Base-by-base conservation (phyloP, 2,797 vertebrate genomes). In the Hyperoplus lanceolatus region DNA sequence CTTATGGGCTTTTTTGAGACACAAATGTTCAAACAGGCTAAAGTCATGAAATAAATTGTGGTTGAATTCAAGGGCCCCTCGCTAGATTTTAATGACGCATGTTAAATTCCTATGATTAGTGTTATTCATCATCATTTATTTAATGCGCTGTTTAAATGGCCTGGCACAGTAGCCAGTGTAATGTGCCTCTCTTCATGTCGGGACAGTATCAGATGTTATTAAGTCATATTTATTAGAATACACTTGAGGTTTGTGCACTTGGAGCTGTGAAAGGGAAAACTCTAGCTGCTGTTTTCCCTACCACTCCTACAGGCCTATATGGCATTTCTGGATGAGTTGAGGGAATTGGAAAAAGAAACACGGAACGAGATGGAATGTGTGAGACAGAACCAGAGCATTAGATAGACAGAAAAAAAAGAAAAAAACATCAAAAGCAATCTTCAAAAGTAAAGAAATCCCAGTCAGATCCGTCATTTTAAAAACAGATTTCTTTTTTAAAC, bases 371-470 rank as follows among this genome's bases (percentile, higher is more conserved):
- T 9, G 46, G 64, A 70, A 56, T 39, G 8, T 64, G 58, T 12
- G 55, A 53, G 53, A 65, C 59, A 72, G 75, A 78, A 65, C 8
- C 15, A 43, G 64, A 70, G 64, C 62, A 73, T 71, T 49, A 68
- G 46, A 73, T 1, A 42, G 39, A 61, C 51, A 69, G 51, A 68
- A 70, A 55, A 60, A 73, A 69, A 82, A 86, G 38, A 66, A 49
- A 59, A 67, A 51, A 64, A 78, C 80, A 59, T 71, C 69, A 70
- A 85, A 84, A 61, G 67, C 79, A 79, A 80, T 82, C 53, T 73
- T 75, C 63, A 42, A 77, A 68, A 70, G 45, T 36, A 21, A 51
- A 70, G 45, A 41, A 21, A 51, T 55, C 50, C 36, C 18, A 36
- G 7, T 36, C 38, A 38, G 12, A 56, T 66, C 61, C 39, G 43